Percentiles rank a stretch among this genome's conserved stretches.
Conservation (phyloP, 2,113 vertebrate species). For the Gavialis gangeticus region DNA sequence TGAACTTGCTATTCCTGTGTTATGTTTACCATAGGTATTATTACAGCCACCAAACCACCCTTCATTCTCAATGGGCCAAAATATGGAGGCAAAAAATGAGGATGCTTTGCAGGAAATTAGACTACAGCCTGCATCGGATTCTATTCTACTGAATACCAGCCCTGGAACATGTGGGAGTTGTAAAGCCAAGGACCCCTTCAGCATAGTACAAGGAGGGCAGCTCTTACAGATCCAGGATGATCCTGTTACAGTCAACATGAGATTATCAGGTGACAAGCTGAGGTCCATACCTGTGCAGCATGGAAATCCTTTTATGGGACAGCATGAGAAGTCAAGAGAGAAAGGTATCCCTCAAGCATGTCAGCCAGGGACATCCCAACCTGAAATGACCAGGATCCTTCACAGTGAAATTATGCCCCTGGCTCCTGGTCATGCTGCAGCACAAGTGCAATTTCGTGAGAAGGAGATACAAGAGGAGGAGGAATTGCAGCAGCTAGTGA, state of each 20-base stretch:
- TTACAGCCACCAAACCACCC: constrained; percentile 27
- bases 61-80: constrained; percentile 23
- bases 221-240: neutral
- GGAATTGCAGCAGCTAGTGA: constrained; percentile 77
- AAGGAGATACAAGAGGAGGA: constrained; percentile 56
- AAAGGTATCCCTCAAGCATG: neutral
- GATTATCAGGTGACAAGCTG: neutral
- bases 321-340: neutral
- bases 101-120: neutral
- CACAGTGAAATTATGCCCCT: neutral
- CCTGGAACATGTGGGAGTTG: neutral
- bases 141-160: neutral
- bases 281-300: neutral
- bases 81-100: neutral
- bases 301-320: neutral
- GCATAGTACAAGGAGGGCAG: neutral
- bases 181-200: neutral
- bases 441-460: neutral
- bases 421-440: neutral
- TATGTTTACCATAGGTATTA: constrained; percentile 32
- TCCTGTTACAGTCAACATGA: neutral
- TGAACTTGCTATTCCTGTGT: neutral
- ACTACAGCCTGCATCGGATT: neutral
- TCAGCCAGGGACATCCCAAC: neutral
- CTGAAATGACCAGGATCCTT: neutral